Conservation (phyloP, 2,797 vertebrate genomes). For the Siniperca scherzeri region DNA sequence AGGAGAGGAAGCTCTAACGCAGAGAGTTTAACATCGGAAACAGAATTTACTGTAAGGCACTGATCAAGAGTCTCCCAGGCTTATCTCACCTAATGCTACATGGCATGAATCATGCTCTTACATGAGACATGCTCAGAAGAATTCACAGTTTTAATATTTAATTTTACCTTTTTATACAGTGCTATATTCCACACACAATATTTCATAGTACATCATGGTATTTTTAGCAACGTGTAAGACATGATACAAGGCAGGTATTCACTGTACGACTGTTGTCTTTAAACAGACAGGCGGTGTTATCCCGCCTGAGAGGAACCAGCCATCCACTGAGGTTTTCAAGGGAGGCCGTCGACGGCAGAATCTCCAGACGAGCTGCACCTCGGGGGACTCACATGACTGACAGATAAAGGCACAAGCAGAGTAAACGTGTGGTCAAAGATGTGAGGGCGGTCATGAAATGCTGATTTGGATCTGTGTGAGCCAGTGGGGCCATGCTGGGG, state of each 20-base stretch:
- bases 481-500: slow-evolving; percentile 52
- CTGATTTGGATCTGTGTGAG: slow-evolving; percentile 75
- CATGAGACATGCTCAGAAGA: slow-evolving; percentile 27
- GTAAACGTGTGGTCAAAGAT: slow-evolving; percentile 74
- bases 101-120: slow-evolving; percentile 49
- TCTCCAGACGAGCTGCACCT: slow-evolving; percentile 60
- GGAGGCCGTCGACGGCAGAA: slow-evolving; percentile 48
- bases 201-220: not conserved
- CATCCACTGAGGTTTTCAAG: slow-evolving; percentile 41
- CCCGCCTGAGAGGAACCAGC: slow-evolving; percentile 48
- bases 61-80: slow-evolving; percentile 47
- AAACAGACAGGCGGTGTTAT: slow-evolving; percentile 40
- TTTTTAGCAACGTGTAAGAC: slow-evolving; percentile 37
- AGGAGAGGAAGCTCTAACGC: slow-evolving; percentile 41
- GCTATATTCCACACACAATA: not conserved
- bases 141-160: slow-evolving; percentile 37
- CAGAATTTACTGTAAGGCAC: slow-evolving; percentile 30
- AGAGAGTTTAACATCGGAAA: slow-evolving; percentile 48
- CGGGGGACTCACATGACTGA: slow-evolving; percentile 73
- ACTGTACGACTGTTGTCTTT: slow-evolving; percentile 46
- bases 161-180: slow-evolving; percentile 18
- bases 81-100: slow-evolving; percentile 59
- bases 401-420: slow-evolving; percentile 69
- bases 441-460: slow-evolving; percentile 72
- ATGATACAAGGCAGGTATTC: slow-evolving; percentile 35